Percentiles rank a stretch among this genome's conserved stretches.
phyloP scores from a whole-genome alignment of 2,113 vertebrate species.

The Bettongia penicillata region DNA sequence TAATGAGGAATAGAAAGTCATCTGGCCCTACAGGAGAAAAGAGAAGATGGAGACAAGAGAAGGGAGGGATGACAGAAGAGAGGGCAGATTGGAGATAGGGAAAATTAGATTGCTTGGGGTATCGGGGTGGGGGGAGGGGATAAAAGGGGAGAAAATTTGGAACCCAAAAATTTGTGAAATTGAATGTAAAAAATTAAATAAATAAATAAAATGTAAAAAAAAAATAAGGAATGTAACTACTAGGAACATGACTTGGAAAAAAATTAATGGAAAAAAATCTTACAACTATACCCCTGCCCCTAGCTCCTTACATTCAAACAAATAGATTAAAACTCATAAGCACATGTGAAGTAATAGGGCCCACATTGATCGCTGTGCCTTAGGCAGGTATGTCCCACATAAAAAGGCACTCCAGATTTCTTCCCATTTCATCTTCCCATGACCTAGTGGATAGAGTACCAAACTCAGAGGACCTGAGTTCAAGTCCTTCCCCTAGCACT shows the following conservation, averaged over 20 bases:
- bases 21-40: no score
- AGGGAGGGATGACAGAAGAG: no score
- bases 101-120: no score
- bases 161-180: no score
- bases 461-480: not conserved
- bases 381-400: not conserved
- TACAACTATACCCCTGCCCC: not conserved
- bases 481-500: not conserved
- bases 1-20: no score
- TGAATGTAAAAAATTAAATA: no score
- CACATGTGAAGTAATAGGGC: not conserved
- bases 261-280: not conserved
- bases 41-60: no score
- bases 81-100: no score
- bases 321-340: no score
- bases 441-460: not conserved
- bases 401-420: not conserved
- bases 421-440: not conserved
- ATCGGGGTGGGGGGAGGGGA: no score
- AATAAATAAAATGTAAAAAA: no score
- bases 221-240: not conserved
- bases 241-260: not conserved
- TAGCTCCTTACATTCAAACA: not conserved
- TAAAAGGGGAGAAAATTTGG: no score
- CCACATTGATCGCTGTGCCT: not conserved